Base-by-base conservation (phyloP, 2,888 invertebrate species). In the Pinctada fucata region DNA sequence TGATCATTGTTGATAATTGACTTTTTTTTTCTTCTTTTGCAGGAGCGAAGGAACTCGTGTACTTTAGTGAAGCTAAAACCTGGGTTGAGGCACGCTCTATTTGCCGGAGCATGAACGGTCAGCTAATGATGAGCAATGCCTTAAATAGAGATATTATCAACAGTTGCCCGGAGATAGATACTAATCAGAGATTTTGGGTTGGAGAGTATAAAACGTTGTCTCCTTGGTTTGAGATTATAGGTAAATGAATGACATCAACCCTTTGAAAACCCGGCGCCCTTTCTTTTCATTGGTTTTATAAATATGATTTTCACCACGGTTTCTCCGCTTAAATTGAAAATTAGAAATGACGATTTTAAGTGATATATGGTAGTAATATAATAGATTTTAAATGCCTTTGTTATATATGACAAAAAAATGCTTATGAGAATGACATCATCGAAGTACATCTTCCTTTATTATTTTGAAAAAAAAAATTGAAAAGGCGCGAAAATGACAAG, bases 221-320 rank as follows among this genome's bases (percentile, higher is more conserved):
- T 2, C 48, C 74, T 3, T 74, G 74, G 74, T 74, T 74, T 50
- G 74, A 74, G 66, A 74, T 74, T 45, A 65, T 66, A 10, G 74
- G 74, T 74, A 31, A 51, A 47, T 50, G 0, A 31, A 31, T 31
- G 31, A 31, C 31, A 31, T 31, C 31, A 31, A 31, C 31, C 31
- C 31, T 31, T 31, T 31, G 31, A 31, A 31, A 31, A 31, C n/a
- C n/a, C n/a, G n/a, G n/a, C n/a, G n/a, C 31, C 31, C 31, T n/a
- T n/a, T 31, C 1, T n/a, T n/a, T n/a, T n/a, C n/a, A n/a, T n/a
- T n/a, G n/a, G n/a, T n/a, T n/a, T n/a, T n/a, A n/a, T n/a, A 31
- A 1, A 31, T 31, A 31, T 31, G 31, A 31, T 31, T 31, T 31
- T 31, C 31, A 31, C 0, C 31, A 31, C 31, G 31, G 31, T 31